phyloP scores from a whole-genome alignment of 2,888 invertebrate species.

The Oscheius myriophilus region DNA sequence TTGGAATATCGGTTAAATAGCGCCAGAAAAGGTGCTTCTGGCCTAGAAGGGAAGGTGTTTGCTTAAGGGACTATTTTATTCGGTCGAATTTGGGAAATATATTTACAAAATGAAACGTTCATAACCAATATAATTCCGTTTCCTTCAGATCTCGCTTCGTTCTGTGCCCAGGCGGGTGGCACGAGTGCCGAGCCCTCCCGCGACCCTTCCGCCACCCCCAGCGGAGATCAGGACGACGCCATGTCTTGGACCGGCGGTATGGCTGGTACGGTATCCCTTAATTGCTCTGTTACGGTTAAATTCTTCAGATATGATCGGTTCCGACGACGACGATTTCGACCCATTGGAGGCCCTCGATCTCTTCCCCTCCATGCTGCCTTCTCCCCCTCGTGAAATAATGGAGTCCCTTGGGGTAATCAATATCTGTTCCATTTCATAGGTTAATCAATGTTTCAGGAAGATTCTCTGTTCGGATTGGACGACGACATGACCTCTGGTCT shows the following conservation, averaged over 20 bases:
- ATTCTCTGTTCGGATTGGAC: conserved; percentile 7
- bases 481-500: conserved; percentile 19
- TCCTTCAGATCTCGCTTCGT: conserved; percentile 6
- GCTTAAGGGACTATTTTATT: too few relatives aligned
- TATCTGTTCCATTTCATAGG: not conserved
- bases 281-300: not conserved
- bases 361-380: conserved; percentile 21
- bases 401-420: conserved; percentile 35
- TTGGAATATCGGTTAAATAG: too few relatives aligned
- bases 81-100: too few relatives aligned
- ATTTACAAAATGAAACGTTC: too few relatives aligned
- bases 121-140: not conserved
- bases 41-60: too few relatives aligned
- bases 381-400: conserved; percentile 42
- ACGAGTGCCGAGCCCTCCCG: not conserved
- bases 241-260: not conserved
- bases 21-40: too few relatives aligned
- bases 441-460: conserved; percentile 11
- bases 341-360: conserved; percentile 34
- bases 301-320: conserved; percentile 10
- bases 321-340: conserved; percentile 34
- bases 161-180: conserved; percentile 18
- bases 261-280: not conserved
- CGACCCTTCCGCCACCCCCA: not conserved
- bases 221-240: conserved; percentile 3